phyloP scores from a whole-genome alignment of 2,888 invertebrate genomes.

The Hymenopus coronatus region DNA sequence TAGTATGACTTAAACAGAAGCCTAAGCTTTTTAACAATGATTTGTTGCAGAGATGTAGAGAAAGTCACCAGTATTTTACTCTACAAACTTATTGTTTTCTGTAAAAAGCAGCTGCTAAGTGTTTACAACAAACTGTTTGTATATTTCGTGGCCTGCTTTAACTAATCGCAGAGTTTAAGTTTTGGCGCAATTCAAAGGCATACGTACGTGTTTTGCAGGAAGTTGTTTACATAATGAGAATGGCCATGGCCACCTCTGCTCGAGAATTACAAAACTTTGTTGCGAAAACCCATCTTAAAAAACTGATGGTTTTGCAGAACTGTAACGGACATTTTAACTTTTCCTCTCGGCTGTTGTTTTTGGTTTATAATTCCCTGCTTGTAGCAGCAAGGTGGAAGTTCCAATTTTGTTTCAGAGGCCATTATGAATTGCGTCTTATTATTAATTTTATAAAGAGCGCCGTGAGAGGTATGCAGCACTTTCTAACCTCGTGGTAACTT shows the following conservation, averaged over 20 bases:
- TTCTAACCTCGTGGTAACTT: background rate
- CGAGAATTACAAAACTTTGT: background rate
- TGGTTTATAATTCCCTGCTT: background rate
- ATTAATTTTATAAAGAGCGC: background rate
- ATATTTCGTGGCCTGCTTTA: too few species aligned
- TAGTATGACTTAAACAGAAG: too few species aligned
- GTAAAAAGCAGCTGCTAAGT: too few species aligned
- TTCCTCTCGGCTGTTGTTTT: background rate
- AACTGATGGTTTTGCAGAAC: background rate
- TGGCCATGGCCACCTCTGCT: background rate
- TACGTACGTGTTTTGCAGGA: too few species aligned
- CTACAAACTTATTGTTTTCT: too few species aligned
- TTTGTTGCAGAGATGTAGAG: too few species aligned
- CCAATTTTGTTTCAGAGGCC: background rate
- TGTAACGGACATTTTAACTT: background rate
- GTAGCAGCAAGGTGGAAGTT: background rate
- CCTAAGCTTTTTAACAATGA: too few species aligned
- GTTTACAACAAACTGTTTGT: too few species aligned
- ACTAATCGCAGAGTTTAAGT: too few species aligned
- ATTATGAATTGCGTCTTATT: background rate
- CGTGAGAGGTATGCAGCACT: background rate
- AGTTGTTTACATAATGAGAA: too few species aligned
- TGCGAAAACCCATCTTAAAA: background rate
- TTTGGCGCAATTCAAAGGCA: too few species aligned
- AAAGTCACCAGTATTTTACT: too few species aligned